Percentiles rank a stretch among this genome's conserved stretches.
phyloP scores from a whole-genome alignment of 2,113 vertebrate genomes.

The Cyanoliseus patagonus region DNA sequence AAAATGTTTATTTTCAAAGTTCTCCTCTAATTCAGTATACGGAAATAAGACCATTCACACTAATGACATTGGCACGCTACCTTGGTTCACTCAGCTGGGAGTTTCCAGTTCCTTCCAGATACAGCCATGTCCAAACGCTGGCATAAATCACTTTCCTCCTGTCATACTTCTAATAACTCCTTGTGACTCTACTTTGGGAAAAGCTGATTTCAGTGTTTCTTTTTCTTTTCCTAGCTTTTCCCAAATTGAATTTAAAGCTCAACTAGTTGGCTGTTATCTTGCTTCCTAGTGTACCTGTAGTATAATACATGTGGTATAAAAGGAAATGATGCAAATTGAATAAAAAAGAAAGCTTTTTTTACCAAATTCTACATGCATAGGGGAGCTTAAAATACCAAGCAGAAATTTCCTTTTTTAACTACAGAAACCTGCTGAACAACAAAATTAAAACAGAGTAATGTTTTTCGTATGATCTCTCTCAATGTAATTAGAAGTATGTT shows the following conservation, averaged over 20 bases:
- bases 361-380: not conserved
- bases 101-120: not conserved
- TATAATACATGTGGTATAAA: not conserved
- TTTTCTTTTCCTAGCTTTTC: not conserved
- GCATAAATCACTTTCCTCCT: not conserved
- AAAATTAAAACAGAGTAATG: not conserved
- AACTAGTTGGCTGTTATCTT: not conserved
- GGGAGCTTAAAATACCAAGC: not conserved
- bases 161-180: not conserved
- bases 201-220: not conserved
- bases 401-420: not conserved
- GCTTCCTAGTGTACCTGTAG: not conserved
- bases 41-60: not conserved
- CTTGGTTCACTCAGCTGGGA: not conserved
- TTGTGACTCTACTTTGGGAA: not conserved
- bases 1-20: not conserved
- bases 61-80: not conserved
- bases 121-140: not conserved
- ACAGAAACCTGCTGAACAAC: not conserved
- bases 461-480: not conserved
- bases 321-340: not conserved
- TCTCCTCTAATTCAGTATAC: not conserved
- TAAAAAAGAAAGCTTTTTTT: not conserved
- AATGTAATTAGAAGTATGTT: constrained; percentile 39
- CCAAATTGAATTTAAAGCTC: not conserved